These are phyloP conservation scores for Aythya baeri DNA, from an alignment of 2,113 vertebrate species.

Conservation along the genomic window DNA sequence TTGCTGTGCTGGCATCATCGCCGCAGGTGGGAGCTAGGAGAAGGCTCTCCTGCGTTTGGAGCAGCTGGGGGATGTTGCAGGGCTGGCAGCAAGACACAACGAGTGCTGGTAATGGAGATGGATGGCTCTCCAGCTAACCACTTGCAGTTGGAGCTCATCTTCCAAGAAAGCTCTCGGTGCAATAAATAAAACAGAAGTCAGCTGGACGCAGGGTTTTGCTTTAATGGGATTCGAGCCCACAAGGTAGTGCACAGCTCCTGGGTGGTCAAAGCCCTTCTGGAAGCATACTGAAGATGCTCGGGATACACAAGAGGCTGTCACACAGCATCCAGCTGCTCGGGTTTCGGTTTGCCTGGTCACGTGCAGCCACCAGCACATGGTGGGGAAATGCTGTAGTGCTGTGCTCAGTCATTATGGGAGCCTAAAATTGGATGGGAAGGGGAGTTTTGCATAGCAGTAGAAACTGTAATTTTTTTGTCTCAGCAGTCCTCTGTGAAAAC, in stretches of 20 bases:
- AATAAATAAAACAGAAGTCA: background rate
- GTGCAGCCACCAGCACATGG: background rate
- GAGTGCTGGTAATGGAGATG: background rate
- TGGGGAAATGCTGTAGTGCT: background rate
- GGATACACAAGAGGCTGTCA: background rate
- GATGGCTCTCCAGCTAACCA: background rate
- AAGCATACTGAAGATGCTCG: background rate
- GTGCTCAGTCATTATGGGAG: background rate
- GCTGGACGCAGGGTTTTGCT: background rate
- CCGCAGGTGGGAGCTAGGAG: background rate
- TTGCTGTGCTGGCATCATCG: fast-evolving
- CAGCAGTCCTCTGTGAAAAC: background rate
- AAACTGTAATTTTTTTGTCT: background rate
- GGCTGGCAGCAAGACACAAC: background rate
- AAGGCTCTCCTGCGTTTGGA: background rate
- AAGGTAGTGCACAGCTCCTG: background rate
- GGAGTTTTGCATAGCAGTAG: background rate
- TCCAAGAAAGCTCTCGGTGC: background rate
- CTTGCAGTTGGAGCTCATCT: background rate
- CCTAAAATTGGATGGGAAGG: background rate
- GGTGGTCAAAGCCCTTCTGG: background rate
- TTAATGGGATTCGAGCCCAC: background rate
- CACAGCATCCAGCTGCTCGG: background rate
- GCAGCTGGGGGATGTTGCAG: background rate
- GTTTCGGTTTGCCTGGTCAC: background rate